phyloP scores from a whole-genome alignment of 2,797 vertebrate species.

The Sus cebifrons region DNA sequence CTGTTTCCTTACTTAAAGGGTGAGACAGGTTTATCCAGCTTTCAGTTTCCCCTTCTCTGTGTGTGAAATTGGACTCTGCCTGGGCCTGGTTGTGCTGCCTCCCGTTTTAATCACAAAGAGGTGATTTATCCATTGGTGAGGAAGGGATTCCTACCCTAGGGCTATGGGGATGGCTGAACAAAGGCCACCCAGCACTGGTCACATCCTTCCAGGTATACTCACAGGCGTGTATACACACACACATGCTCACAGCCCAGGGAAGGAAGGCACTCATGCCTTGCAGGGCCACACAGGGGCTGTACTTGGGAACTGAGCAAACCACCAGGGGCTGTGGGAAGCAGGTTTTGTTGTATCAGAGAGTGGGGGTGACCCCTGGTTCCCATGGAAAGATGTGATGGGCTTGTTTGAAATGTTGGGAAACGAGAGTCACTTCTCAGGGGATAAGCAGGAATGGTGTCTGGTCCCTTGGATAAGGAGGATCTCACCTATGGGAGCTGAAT shows the following conservation, averaged over 20 bases:
- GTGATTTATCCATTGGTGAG: not conserved
- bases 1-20: not conserved
- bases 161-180: not conserved
- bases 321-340: not conserved
- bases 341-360: not conserved
- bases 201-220: not conserved
- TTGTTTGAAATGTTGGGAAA: constrained; percentile 9
- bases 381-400: not conserved
- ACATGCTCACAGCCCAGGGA: not conserved
- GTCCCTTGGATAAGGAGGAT: not conserved
- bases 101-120: not conserved
- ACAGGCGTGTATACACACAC: not conserved
- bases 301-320: not conserved
- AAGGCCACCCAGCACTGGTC: not conserved
- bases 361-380: not conserved
- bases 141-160: not conserved
- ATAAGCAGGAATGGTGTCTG: not conserved
- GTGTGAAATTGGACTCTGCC: not conserved
- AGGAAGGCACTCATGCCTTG: not conserved
- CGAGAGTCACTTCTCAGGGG: not conserved
- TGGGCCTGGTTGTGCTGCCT: not conserved
- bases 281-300: not conserved
- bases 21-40: not conserved
- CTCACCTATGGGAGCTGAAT: not conserved
- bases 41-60: not conserved